A percentile compares a stretch with the other conserved stretches of the same genome.
phyloP scores from a whole-genome alignment of 2,888 invertebrate species.

The Ptychoptera contaminata region DNA sequence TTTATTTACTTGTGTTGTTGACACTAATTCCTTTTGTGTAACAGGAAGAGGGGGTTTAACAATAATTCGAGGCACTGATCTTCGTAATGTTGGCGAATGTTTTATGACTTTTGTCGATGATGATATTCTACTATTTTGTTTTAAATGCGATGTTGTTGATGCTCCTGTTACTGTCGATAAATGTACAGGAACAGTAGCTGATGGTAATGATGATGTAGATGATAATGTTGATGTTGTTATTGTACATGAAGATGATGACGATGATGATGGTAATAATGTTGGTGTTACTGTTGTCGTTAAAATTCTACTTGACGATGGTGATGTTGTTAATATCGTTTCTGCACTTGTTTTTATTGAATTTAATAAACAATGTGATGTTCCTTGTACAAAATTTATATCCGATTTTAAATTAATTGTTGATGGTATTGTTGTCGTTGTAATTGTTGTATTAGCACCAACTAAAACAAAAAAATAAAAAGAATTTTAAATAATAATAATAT shows the following conservation, averaged over 20 bases:
- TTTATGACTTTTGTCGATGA: not conserved
- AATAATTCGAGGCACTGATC: not conserved
- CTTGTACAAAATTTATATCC: slow-evolving; percentile 10
- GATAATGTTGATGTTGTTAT: not conserved
- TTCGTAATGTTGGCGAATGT: not conserved
- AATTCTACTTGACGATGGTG: slow-evolving; percentile 10
- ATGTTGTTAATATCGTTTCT: slow-evolving; percentile 6
- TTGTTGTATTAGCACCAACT: not conserved
- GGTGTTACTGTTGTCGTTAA: slow-evolving; percentile 11
- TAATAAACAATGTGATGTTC: not conserved
- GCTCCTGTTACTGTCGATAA: not conserved
- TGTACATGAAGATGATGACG: slow-evolving; percentile 7
- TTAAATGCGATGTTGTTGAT: not conserved
- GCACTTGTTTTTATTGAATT: slow-evolving; percentile 5
- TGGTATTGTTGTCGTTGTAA: not conserved
- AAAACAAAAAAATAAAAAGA: not conserved
- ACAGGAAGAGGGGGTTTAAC: no score
- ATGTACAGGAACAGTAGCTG: not conserved
- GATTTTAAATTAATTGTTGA: slow-evolving; percentile 5
- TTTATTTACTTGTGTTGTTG: not conserved
- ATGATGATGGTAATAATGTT: slow-evolving; percentile 9
- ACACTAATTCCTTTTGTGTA: not conserved
- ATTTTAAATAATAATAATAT: not conserved
- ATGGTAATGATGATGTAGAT: slow-evolving; percentile 1
- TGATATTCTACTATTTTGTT: not conserved